Base-by-base conservation (phyloP, 2,888 invertebrate species). In the Andrena praecox region DNA sequence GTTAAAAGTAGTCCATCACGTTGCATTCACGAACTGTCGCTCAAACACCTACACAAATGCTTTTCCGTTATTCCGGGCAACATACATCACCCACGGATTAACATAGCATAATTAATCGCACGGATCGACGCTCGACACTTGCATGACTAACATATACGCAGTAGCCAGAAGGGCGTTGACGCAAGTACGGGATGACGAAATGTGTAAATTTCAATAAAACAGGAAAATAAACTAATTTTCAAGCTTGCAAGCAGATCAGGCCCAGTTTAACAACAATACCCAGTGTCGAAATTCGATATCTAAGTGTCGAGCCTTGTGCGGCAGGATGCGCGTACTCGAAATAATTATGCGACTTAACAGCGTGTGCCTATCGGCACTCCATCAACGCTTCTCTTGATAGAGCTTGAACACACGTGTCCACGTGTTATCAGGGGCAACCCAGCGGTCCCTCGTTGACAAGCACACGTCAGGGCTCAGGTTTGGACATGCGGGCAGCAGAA, bases 361-460 rank as follows among this genome's bases (percentile, higher is more conserved):
- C 3, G 27, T 54, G 4, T 27, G 72, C 31, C 16, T 2, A 68
- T 8, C 27, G n/a, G 29, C 35, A 70, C 6, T 33, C 29, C 69
- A 42, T 79, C 52, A 50, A 31, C 66, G 20, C 35, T 52, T 29
- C 24, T 20, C 54, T 35, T 67, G 82, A 78, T 75, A 77, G 20
- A 59, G 16, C 72, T 64, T 64, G 62, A 59, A 60, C 77, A 62
- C 71, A 64, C 20, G 10, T 48, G 50, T 73, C 31, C 64, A 56
- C 67, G 69, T 64, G 79, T 87, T 81, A 83, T 88, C 80, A 71
- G 80, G 70, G 69, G 80, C 84, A 82, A 85, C 60, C 78, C 77
- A 71, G 75, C 76, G 86, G 77, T 87, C 80, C 76, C 78, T 70
- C 77, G 75, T 35, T 20, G 60, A 12, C 50, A 48, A 4, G 6